Percentiles rank a stretch among this genome's conserved stretches.
Evolutionary conservation across 2,113 vertebrate species (phyloP).

Genomic region (Pongo pygmaeus): DNA sequence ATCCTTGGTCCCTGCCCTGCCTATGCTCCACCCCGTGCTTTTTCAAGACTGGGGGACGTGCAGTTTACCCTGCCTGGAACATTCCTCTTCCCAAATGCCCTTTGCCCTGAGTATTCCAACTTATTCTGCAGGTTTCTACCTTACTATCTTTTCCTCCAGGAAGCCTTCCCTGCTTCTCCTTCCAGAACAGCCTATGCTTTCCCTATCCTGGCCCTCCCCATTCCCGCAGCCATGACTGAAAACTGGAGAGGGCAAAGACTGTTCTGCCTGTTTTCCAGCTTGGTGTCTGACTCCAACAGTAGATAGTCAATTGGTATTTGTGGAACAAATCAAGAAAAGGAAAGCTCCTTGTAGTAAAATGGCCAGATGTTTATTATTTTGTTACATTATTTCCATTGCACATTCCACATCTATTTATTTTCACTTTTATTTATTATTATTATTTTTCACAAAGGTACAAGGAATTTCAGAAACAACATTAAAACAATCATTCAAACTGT

Average conservation of each 20-base stretch:
- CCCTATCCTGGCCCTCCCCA: neutral
- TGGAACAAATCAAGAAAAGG: slow-evolving; percentile 24
- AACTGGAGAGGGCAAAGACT: neutral
- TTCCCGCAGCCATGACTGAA: neutral
- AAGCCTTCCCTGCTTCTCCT: neutral
- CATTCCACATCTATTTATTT: slow-evolving; percentile 75
- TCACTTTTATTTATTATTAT: slow-evolving; percentile 57
- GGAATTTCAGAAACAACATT: slow-evolving; percentile 79
- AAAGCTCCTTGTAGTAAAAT: slow-evolving; percentile 71
- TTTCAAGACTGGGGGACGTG: neutral
- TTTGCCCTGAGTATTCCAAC: neutral
- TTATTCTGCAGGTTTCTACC: neutral
- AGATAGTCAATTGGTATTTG: neutral
- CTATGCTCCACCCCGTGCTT: neutral
- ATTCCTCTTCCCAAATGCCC: neutral
- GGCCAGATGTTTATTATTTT: slow-evolving; percentile 82
- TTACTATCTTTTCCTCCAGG: neutral
- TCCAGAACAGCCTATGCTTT: neutral
- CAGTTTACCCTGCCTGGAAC: neutral
- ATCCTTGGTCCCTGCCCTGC: neutral
- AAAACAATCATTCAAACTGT: slow-evolving; percentile 76
- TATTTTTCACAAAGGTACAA: slow-evolving; percentile 78
- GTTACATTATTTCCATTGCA: slow-evolving; percentile 81
- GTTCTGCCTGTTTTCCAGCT: neutral
- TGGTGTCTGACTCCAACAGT: neutral